A percentile compares a stretch with the other conserved stretches of the same genome.
phyloP scores from a whole-genome alignment of 2,113 vertebrate genomes.

The Mormyrus lacerda region DNA sequence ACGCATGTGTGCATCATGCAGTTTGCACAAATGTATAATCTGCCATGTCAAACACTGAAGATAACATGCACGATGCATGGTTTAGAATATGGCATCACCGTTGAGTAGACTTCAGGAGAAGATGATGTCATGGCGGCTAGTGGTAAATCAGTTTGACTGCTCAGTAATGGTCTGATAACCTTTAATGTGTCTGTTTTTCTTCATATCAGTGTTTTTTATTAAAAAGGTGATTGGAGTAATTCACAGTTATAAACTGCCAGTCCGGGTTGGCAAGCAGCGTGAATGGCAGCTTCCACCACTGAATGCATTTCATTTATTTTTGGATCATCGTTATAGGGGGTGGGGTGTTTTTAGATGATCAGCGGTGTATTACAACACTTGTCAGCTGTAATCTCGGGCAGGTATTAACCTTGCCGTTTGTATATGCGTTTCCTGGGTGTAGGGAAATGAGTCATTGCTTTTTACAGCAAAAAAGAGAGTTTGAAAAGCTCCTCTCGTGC shows the following conservation, averaged over 20 bases:
- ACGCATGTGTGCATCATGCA: neutral
- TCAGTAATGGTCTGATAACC: neutral
- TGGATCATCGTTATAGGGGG: neutral
- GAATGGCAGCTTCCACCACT: neutral
- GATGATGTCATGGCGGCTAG: neutral
- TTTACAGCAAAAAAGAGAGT: neutral
- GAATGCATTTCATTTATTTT: neutral
- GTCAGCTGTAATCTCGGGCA: neutral
- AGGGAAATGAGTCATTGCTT: neutral
- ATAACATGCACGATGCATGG: neutral
- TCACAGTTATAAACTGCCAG: neutral
- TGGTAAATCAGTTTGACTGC: neutral
- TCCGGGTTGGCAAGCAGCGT: neutral
- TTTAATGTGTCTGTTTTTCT: neutral
- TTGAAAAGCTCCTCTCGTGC: neutral
- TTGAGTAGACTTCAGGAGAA: neutral
- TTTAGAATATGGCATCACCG: neutral
- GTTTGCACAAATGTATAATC: neutral
- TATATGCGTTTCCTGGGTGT: neutral
- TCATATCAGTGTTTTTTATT: neutral
- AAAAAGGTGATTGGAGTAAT: neutral
- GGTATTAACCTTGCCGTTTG: conserved; percentile 7
- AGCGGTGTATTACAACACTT: conserved; percentile 3
- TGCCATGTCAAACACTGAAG: neutral
- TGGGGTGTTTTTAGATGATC: neutral